Evolutionary conservation across 1,140 invertebrate genomes (phyloP).

Genomic region (Tetramorium simillimum): DNA sequence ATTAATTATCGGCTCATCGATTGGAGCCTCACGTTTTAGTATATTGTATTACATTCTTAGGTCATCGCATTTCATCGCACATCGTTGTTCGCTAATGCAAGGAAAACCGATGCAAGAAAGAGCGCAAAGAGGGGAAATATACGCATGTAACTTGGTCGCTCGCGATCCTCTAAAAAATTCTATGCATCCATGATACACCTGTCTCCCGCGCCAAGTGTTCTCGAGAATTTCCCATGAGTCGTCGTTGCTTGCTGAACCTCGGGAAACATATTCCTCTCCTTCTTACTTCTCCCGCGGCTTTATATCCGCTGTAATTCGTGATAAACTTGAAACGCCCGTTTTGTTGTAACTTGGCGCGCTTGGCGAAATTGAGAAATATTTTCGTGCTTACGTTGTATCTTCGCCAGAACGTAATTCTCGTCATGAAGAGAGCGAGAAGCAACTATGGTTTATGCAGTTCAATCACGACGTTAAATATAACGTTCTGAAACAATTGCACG

Average conservation of each 20-base stretch:
- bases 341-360: slow-evolving; percentile 19
- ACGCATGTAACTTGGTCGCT: slow-evolving; percentile 42
- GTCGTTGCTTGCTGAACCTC: slow-evolving; percentile 19
- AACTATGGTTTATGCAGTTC: not conserved
- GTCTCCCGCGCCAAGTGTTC: slow-evolving; percentile 21
- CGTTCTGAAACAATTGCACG: not conserved
- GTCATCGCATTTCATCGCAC: slow-evolving; percentile 14
- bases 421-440: not conserved
- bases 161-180: slow-evolving; percentile 68
- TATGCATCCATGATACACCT: slow-evolving; percentile 70
- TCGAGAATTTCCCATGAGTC: slow-evolving; percentile 68
- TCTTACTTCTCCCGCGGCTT: slow-evolving; percentile 22
- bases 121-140: not conserved
- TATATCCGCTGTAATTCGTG: slow-evolving; percentile 39
- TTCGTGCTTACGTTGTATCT: slow-evolving; percentile 16
- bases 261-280: slow-evolving; percentile 5
- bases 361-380: slow-evolving; percentile 38
- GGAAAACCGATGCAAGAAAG: not conserved
- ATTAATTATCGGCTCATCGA: not conserved
- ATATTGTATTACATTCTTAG: not conserved
- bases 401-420: not conserved
- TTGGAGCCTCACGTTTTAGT: not conserved
- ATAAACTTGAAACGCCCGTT: slow-evolving; percentile 38
- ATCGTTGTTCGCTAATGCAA: not conserved
- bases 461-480: slow-evolving; percentile 29